A percentile compares a stretch with the other conserved stretches of the same genome.
These are phyloP conservation scores for Holotrichia oblita DNA, from an alignment of 1,140 invertebrate species.

Conservation along the genomic window DNA sequence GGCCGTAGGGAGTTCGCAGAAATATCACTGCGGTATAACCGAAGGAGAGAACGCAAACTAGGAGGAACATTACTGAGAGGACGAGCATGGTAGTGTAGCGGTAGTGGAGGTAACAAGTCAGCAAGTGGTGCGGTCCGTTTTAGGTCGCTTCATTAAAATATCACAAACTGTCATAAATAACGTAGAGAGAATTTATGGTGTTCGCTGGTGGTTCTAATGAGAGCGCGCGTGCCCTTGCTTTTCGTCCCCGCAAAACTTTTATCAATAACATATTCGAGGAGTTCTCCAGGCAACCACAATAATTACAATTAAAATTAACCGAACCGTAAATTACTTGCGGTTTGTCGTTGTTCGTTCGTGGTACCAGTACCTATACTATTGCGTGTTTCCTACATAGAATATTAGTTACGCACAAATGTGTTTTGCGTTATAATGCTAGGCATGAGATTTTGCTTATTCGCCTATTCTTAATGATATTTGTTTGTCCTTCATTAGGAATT, in stretches of 20 bases:
- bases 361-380: background rate
- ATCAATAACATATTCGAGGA: slow-evolving; percentile 38
- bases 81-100: background rate
- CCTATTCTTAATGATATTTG: too few species aligned
- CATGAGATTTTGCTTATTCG: too few species aligned
- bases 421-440: background rate
- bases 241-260: slow-evolving; percentile 25
- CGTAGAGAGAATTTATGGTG: slow-evolving; percentile 4
- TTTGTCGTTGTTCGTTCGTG: background rate
- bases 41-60: background rate
- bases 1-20: slow-evolving; percentile 1
- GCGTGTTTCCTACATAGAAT: background rate
- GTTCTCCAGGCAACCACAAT: background rate
- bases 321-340: slow-evolving; percentile 39
- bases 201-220: slow-evolving; percentile 30
- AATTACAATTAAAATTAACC: slow-evolving; percentile 37
- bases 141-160: slow-evolving; percentile 30
- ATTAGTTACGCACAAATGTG: slow-evolving; percentile 6
- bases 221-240: background rate
- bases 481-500: too few species aligned
- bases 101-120: background rate
- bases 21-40: background rate
- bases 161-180: slow-evolving; percentile 35
- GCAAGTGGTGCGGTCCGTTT: slow-evolving; percentile 13
- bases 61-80: background rate